These are phyloP conservation scores for Esox masquinongy DNA, from an alignment of 2,797 vertebrate genomes.

Conservation along the genomic window DNA sequence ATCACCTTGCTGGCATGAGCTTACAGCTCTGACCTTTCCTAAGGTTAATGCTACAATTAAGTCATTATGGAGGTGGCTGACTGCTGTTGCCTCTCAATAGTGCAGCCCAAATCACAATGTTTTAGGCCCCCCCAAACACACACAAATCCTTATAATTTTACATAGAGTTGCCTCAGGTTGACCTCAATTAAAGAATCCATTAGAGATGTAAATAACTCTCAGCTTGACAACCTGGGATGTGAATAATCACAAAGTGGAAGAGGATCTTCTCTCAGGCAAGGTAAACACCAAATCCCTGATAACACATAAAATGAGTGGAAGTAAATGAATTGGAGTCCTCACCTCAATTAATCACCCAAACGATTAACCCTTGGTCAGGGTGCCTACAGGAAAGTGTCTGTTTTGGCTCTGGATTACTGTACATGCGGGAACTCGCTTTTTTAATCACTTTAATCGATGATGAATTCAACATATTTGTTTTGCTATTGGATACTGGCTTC, in stretches of 20 bases:
- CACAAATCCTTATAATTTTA: conserved; percentile 24
- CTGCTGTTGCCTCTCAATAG: conserved; percentile 7
- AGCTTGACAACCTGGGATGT: conserved; percentile 61
- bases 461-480: not conserved
- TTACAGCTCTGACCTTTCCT: conserved; percentile 48
- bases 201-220: conserved; percentile 73
- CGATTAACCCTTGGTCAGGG: conserved; percentile 8
- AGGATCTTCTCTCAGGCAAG: conserved; percentile 59
- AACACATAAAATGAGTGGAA: conserved; percentile 38
- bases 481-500: too few relatives aligned
- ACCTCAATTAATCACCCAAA: conserved; percentile 26
- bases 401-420: conserved; percentile 16
- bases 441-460: not conserved
- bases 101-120: not conserved
- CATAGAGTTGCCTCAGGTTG: conserved; percentile 57
- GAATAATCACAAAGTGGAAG: conserved; percentile 56
- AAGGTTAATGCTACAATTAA: conserved; percentile 51
- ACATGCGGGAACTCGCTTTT: not conserved
- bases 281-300: conserved; percentile 51
- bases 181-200: conserved; percentile 78
- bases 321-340: conserved; percentile 27
- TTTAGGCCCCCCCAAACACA: not conserved
- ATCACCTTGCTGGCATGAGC: conserved; percentile 53
- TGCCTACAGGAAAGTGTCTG: not conserved
- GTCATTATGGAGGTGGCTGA: conserved; percentile 27